These are phyloP conservation scores for Zaprionus obscuricornis DNA, from an alignment of 2,888 invertebrate genomes.

Conservation along the genomic window DNA sequence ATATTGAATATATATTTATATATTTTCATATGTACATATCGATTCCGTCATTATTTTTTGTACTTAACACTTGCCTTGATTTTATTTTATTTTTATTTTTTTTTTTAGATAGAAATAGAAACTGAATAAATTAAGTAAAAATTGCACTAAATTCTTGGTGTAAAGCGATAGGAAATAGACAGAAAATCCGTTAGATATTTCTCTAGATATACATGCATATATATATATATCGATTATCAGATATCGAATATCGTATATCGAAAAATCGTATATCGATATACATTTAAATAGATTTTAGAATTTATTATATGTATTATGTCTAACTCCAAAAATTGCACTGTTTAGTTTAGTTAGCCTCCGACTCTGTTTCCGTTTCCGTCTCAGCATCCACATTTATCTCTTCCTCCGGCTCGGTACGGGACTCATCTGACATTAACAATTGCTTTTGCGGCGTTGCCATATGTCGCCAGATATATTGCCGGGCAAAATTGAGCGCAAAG, in stretches of 20 bases:
- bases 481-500: slow-evolving; percentile 82
- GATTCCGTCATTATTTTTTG: slow-evolving; percentile 63
- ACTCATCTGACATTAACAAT: not conserved
- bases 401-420: slow-evolving; percentile 83
- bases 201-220: slow-evolving; percentile 8
- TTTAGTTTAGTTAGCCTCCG: slow-evolving; percentile 42
- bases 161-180: slow-evolving; percentile 61
- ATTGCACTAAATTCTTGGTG: slow-evolving; percentile 67
- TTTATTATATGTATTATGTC: slow-evolving; percentile 11
- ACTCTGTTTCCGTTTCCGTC: slow-evolving; percentile 85
- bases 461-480: slow-evolving; percentile 74
- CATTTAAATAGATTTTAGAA: no score
- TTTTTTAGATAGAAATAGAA: slow-evolving; percentile 29
- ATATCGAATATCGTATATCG: no score
- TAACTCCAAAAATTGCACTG: slow-evolving; percentile 31
- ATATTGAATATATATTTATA: slow-evolving; percentile 9
- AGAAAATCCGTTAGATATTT: slow-evolving; percentile 13
- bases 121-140: slow-evolving; percentile 67
- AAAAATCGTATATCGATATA: no score
- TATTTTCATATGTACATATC: slow-evolving; percentile 34
- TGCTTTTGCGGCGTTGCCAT: slow-evolving; percentile 45
- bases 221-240: slow-evolving; percentile 2
- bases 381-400: slow-evolving; percentile 92
- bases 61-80: slow-evolving; percentile 61
- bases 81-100: no score